phyloP scores from a whole-genome alignment of 2,113 vertebrate species.

The Bostrychus sinensis region DNA sequence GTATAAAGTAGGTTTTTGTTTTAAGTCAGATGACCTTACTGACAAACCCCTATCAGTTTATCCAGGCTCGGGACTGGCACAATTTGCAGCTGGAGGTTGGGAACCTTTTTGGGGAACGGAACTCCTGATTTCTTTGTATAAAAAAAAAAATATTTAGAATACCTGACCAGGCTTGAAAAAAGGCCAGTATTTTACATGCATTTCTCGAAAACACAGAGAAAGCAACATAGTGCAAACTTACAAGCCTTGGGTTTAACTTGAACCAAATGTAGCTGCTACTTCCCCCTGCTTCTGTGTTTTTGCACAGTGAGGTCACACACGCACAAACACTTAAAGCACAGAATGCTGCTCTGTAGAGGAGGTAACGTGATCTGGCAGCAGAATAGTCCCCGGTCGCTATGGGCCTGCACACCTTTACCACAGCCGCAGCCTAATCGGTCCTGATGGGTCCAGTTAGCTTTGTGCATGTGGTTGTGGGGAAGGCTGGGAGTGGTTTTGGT shows the following conservation, averaged over 20 bases:
- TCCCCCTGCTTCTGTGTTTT: conserved; percentile 21
- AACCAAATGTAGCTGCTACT: conserved; percentile 11
- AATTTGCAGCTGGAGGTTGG: no score
- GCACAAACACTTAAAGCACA: conserved; percentile 14
- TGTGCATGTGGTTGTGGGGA: conserved; percentile 9
- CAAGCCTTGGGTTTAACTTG: conserved; percentile 11
- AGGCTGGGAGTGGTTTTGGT: conserved; percentile 1
- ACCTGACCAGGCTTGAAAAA: no score
- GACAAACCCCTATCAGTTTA: no score
- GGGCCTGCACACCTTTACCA: conserved; percentile 56
- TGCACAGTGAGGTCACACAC: conserved; percentile 36
- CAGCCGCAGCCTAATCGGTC: conserved; percentile 51
- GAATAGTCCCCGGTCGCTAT: conserved; percentile 35
- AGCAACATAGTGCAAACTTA: not conserved
- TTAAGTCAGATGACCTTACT: no score
- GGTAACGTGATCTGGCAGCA: conserved; percentile 62
- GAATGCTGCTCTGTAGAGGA: conserved; percentile 38
- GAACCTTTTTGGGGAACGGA: no score
- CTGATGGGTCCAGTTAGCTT: conserved; percentile 58
- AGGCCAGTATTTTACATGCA: no score
- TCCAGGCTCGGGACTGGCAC: no score
- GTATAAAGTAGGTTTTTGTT: no score
- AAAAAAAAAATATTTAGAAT: no score
- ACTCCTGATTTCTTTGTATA: no score
- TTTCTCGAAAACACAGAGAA: not conserved